Conservation (phyloP, 2,113 vertebrate species). For the Chaetodon auriga region DNA sequence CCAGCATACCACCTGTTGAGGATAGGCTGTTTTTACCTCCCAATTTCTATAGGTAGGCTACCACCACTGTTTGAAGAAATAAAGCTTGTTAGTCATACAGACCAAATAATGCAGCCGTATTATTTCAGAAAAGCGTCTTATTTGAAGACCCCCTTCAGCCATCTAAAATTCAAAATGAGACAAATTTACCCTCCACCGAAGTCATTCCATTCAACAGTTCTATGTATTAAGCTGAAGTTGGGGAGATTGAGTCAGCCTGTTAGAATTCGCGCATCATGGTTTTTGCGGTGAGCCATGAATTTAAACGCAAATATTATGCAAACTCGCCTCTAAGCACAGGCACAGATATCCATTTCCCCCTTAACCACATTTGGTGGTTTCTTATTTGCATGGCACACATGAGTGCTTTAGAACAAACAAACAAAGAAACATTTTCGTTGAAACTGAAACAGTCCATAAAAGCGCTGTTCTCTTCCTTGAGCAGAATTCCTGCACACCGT, state of each 20-base stretch:
- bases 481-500: background rate
- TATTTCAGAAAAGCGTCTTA: background rate
- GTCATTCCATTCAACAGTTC: background rate
- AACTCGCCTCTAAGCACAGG: background rate
- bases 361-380: background rate
- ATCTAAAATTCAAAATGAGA: background rate
- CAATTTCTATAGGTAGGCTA: background rate
- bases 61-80: background rate
- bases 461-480: too few relatives aligned
- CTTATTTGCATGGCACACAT: background rate
- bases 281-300: background rate
- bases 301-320: slow-evolving; percentile 1
- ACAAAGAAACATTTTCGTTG: background rate
- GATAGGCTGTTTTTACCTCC: background rate
- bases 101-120: background rate
- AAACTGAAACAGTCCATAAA: background rate
- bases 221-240: background rate
- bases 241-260: background rate
- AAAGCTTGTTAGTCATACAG: too few relatives aligned
- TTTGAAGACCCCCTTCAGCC: background rate
- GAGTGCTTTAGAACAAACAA: background rate
- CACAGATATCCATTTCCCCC: too few relatives aligned
- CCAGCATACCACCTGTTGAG: slow-evolving; percentile 82
- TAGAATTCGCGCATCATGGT: background rate
- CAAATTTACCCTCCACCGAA: background rate